phyloP scores from a whole-genome alignment of 2,888 invertebrate genomes.

The Tinea pellionella region DNA sequence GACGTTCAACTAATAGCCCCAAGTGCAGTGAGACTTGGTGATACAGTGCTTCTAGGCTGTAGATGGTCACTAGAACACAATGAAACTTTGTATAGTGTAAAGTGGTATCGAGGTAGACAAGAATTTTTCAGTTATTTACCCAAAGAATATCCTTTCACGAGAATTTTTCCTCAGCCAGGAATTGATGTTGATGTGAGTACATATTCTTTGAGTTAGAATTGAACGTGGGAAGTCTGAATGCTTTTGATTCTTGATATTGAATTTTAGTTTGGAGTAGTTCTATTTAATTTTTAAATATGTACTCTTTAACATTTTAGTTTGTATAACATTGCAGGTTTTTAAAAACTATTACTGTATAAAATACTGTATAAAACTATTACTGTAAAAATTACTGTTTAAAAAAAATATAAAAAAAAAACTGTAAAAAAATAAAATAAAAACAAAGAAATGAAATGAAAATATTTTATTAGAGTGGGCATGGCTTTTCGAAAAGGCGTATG shows the following conservation, averaged over 20 bases:
- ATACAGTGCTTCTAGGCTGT: constrained; percentile 79
- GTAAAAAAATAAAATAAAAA: too few relatives aligned
- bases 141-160: constrained; percentile 80
- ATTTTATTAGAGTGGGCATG: too few relatives aligned
- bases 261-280: neutral
- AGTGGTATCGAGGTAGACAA: constrained; percentile 82
- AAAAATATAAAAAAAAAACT: too few relatives aligned
- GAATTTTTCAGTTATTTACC: constrained; percentile 86
- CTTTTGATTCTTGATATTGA: neutral
- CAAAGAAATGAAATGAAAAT: too few relatives aligned
- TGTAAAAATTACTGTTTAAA: too few relatives aligned
- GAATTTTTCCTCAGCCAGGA: constrained; percentile 77
- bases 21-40: constrained; percentile 76
- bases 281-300: too few relatives aligned
- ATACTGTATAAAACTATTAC: too few relatives aligned
- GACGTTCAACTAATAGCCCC: constrained; percentile 79
- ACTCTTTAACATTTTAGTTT: too few relatives aligned
- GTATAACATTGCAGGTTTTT: too few relatives aligned
- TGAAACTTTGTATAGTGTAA: constrained; percentile 81
- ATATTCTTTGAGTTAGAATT: neutral
- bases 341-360: too few relatives aligned
- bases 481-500: too few relatives aligned
- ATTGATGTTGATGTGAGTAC: constrained; percentile 78
- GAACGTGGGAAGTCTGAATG: neutral
- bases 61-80: constrained; percentile 77